These are phyloP conservation scores for Protophormia terraenovae DNA, from an alignment of 2,888 invertebrate genomes.

Conservation along the genomic window DNA sequence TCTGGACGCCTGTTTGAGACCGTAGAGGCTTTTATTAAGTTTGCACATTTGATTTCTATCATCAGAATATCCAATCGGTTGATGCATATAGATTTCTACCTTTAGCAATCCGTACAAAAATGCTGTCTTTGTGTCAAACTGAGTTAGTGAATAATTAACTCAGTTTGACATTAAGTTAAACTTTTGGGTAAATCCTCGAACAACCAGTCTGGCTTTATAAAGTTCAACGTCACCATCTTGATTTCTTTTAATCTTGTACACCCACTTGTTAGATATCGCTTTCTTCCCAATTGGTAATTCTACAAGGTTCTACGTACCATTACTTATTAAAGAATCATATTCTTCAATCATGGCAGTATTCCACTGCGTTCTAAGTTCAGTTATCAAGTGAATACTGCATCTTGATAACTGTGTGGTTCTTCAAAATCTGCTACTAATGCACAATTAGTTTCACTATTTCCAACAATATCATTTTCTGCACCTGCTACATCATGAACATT, in stretches of 20 bases:
- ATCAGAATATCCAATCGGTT: conserved; percentile 63
- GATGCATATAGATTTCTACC: conserved; percentile 61
- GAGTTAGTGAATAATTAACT: conserved; percentile 29
- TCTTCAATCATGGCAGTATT: conserved; percentile 51
- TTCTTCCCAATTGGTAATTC: background rate
- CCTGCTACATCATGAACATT: background rate
- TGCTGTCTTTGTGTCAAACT: conserved; percentile 61
- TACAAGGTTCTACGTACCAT: conserved; percentile 14
- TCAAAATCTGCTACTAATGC: conserved; percentile 2
- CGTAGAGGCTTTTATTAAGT: conserved; percentile 68
- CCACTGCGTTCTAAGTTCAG: conserved; percentile 32
- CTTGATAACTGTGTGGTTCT: conserved; percentile 1
- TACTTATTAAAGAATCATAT: background rate
- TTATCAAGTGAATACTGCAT: conserved; percentile 18
- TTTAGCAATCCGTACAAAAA: conserved; percentile 57
- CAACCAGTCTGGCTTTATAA: conserved; percentile 55
- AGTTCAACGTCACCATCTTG: conserved; percentile 6
- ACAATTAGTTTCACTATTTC: background rate
- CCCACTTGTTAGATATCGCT: background rate
- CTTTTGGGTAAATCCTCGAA: conserved; percentile 64
- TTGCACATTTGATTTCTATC: conserved; percentile 65
- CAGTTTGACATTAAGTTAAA: conserved; percentile 21
- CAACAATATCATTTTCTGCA: background rate
- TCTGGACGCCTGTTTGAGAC: conserved; percentile 70
- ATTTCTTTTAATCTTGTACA: background rate